phyloP scores from a whole-genome alignment of 1,140 invertebrate species.

The Magallana ariakensis region DNA sequence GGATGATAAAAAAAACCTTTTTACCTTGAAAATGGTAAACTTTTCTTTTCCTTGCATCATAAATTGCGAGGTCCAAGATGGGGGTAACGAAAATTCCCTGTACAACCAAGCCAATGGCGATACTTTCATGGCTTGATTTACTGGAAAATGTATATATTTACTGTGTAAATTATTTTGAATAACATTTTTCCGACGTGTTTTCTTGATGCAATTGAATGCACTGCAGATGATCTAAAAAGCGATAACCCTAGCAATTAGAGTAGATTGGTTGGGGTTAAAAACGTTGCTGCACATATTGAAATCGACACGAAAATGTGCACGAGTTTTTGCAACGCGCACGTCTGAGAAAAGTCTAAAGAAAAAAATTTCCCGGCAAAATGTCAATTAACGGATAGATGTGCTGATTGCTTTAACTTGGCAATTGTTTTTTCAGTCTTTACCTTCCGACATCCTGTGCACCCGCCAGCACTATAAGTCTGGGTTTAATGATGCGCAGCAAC shows the following conservation, averaged over 20 bases:
- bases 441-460: not conserved
- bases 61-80: constrained; percentile 26
- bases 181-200: too few relatives aligned
- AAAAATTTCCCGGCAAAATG: constrained; percentile 13
- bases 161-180: too few relatives aligned
- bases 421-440: not conserved
- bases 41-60: constrained; percentile 21
- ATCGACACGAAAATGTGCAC: too few relatives aligned
- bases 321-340: too few relatives aligned
- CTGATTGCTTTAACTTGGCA: too few relatives aligned
- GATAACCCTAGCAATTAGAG: too few relatives aligned
- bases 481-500: not conserved
- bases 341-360: too few relatives aligned
- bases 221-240: not conserved
- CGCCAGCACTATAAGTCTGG: not conserved
- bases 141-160: not conserved
- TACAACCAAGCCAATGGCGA: not conserved
- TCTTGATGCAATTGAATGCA: not conserved
- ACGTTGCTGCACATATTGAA: too few relatives aligned
- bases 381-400: not conserved
- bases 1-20: not conserved
- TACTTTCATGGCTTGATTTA: not conserved
- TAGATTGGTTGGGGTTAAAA: too few relatives aligned
- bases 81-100: not conserved
- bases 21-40: constrained; percentile 24